A percentile compares a stretch with the other conserved stretches of the same genome.
Evolutionary conservation across 2,797 vertebrate genomes (phyloP).

Genomic region (Sitta carolinensis): DNA sequence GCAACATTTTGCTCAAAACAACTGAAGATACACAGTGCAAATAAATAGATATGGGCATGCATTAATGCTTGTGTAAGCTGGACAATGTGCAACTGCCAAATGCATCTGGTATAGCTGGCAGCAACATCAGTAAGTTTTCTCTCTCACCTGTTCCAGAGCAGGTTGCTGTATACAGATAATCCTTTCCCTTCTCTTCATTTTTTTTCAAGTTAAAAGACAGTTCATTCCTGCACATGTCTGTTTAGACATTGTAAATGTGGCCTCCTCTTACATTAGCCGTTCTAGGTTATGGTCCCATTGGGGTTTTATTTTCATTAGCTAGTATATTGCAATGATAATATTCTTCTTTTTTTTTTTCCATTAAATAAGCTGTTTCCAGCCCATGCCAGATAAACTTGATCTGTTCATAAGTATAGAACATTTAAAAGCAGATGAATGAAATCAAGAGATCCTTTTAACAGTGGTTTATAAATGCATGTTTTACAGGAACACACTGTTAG

Average conservation of each 20-base stretch:
- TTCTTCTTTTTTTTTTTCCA: not conserved
- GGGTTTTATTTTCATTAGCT: not conserved
- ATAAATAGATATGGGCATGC: not conserved
- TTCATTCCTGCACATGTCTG: not conserved
- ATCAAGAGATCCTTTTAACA: not conserved
- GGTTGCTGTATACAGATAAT: not conserved
- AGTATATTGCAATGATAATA: not conserved
- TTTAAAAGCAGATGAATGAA: not conserved
- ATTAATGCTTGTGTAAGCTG: fast-evolving
- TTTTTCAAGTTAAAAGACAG: not conserved
- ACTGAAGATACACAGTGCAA: not conserved
- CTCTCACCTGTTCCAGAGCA: not conserved
- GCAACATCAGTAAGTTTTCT: not conserved
- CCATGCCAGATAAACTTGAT: not conserved
- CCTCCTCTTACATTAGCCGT: not conserved
- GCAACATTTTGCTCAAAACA: not conserved
- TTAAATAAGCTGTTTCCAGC: not conserved
- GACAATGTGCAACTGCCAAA: not conserved
- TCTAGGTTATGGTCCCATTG: not conserved
- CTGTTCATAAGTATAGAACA: not conserved
- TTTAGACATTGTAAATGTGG: not conserved
- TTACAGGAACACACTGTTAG: not conserved
- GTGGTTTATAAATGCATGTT: not conserved
- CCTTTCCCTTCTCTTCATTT: not conserved
- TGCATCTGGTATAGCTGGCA: not conserved